Evolutionary conservation across 1,140 invertebrate genomes (phyloP), one percentile per base, ranked within the genome.

Genomic region (Pomacea maculata): DNA sequence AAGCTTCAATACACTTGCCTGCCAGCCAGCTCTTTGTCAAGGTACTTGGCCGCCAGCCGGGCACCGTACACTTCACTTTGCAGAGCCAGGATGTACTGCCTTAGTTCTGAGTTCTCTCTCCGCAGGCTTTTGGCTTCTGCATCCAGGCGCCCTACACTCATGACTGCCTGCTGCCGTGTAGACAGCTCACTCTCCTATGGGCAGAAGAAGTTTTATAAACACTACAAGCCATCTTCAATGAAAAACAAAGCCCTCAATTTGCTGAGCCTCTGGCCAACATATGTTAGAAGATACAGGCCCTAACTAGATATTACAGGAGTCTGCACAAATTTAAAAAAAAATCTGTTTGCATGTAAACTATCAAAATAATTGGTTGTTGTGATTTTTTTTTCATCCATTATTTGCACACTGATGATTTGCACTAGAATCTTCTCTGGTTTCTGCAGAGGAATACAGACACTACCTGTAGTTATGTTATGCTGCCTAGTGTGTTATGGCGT

Each of bases 1-100:
- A 61, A 17, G 15, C 57, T 17, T 17, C 15, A 17, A 8, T 8
- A 19, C 34, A 78, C 84, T 73, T 84, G 94, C 93, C 94, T 93
- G 76, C 96, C 96, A 52, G 96, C 95, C 57, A 97, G 88, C 90
- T 96, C 96, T 90, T 97, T 97, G 87, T 97, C 95, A 76, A 97
- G 91, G 90, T 97, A 97, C 89, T 96, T 96, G 19, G 96, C 95
- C 25, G 96, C 95, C 78, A 97, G 91, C 86, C 95, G 93, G 21
- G 96, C 95, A 70, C 95, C 95, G 89, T 95, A 96, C 0, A 97
- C 94, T 92, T 97, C 96, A 63, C 95, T 95, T 86, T 96, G 95
- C 25, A 96, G 88, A 5, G 94, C 93, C 9, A 95, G 91, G 72
- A 96, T 93, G 57, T 95, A 94, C 83, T 94, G 94, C 61, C 94